These are phyloP conservation scores for Crotalus helleri DNA, from an alignment of 2,113 vertebrate genomes.

Conservation along the genomic window DNA sequence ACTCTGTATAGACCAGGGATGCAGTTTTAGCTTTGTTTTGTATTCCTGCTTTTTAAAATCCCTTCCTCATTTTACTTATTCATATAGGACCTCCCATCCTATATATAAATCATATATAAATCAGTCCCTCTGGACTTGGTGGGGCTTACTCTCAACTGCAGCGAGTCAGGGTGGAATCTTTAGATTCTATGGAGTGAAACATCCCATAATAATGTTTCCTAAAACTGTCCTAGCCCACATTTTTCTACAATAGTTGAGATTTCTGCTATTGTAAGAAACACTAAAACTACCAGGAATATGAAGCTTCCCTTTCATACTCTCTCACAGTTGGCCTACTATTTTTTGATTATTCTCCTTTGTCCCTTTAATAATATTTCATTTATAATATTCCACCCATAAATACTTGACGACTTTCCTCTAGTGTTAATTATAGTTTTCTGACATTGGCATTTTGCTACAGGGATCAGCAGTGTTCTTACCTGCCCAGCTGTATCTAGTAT, in stretches of 20 bases:
- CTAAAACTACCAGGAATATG: background rate
- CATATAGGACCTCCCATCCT: background rate
- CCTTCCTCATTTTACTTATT: background rate
- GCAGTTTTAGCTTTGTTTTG: background rate
- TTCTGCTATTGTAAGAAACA: background rate
- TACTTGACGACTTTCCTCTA: background rate
- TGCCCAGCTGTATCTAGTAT: conserved; percentile 97
- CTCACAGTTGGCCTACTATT: background rate
- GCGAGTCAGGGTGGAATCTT: background rate
- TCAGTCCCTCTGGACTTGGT: background rate
- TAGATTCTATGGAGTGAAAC: background rate
- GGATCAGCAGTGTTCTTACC: conserved; percentile 62
- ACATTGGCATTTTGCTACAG: background rate
- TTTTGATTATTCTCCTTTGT: background rate
- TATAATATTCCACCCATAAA: background rate
- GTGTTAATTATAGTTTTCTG: background rate
- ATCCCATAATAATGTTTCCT: background rate
- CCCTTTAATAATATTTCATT: background rate
- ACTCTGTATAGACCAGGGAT: background rate
- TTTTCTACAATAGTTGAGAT: background rate
- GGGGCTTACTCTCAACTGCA: background rate
- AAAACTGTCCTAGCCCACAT: background rate
- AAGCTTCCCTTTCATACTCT: background rate
- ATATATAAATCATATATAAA: background rate
- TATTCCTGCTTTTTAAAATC: background rate